phyloP scores from a whole-genome alignment of 2,888 invertebrate genomes.

The Lasius fuliginosus region DNA sequence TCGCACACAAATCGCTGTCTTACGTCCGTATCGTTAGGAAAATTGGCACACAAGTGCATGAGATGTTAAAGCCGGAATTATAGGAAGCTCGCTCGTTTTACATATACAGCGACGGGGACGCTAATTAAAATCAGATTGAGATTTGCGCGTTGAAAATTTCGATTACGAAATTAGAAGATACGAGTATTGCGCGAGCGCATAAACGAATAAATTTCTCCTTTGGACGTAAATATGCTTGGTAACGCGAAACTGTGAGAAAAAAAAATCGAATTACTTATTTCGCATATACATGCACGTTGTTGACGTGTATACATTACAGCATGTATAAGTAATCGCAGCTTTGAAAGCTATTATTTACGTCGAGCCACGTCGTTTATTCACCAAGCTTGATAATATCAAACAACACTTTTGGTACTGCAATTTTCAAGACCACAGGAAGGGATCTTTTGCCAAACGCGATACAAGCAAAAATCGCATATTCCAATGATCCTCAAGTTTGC shows the following conservation, averaged over 20 bases:
- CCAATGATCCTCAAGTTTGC: neutral
- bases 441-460: neutral
- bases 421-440: neutral
- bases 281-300: neutral
- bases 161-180: neutral
- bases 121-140: slow-evolving; percentile 15
- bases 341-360: slow-evolving; percentile 35
- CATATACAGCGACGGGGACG: neutral
- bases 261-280: slow-evolving; percentile 48
- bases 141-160: slow-evolving; percentile 35
- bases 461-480: neutral
- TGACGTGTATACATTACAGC: slow-evolving; percentile 15
- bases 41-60: neutral
- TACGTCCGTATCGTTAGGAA: neutral
- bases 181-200: slow-evolving; percentile 2
- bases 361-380: slow-evolving; percentile 36
- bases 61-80: slow-evolving; percentile 5
- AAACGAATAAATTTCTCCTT: slow-evolving; percentile 27
- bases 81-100: neutral
- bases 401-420: slow-evolving; percentile 20
- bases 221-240: slow-evolving; percentile 29
- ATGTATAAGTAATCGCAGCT: slow-evolving; percentile 46
- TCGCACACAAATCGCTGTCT: slow-evolving; percentile 16
- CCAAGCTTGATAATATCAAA: slow-evolving; percentile 20
- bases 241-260: slow-evolving; percentile 17